phyloP scores from a whole-genome alignment of 2,888 invertebrate genomes.

The Lapara coniferarum region DNA sequence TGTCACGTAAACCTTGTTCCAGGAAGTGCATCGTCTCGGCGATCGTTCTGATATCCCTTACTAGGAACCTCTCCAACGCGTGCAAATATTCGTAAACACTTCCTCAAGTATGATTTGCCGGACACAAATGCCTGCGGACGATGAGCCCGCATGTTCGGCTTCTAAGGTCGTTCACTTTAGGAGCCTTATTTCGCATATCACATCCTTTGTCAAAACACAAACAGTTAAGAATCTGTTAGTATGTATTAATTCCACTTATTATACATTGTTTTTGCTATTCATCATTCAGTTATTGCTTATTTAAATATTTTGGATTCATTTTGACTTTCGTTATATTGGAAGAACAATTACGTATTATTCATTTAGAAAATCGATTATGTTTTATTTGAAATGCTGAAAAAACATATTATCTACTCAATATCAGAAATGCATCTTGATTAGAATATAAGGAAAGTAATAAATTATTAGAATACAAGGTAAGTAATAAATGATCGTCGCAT shows the following conservation, averaged over 20 bases:
- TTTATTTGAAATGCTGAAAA: too few species aligned
- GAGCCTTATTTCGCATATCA: conserved; percentile 22
- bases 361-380: too few species aligned
- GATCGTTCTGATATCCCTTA: conserved; percentile 52
- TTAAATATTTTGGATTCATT: too few species aligned
- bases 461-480: too few species aligned
- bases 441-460: conserved; percentile 44
- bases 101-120: conserved; percentile 32
- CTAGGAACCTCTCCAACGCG: conserved; percentile 48
- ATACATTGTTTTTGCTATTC: too few species aligned
- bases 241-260: background rate
- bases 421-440: conserved; percentile 33
- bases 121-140: conserved; percentile 31
- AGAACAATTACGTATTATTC: too few species aligned
- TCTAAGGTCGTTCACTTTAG: conserved; percentile 20
- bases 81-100: conserved; percentile 55
- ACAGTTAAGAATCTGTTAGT: background rate
- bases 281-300: too few species aligned
- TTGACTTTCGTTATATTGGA: too few species aligned
- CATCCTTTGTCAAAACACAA: background rate
- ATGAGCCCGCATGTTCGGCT: conserved; percentile 26
- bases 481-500: conserved; percentile 49
- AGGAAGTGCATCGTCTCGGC: conserved; percentile 55
- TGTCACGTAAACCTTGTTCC: conserved; percentile 55
- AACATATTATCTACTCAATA: background rate